A percentile compares a stretch with the other conserved stretches of the same genome.
Evolutionary conservation across 2,797 vertebrate genomes (phyloP).

Genomic region (Phalanger gymnotis): DNA sequence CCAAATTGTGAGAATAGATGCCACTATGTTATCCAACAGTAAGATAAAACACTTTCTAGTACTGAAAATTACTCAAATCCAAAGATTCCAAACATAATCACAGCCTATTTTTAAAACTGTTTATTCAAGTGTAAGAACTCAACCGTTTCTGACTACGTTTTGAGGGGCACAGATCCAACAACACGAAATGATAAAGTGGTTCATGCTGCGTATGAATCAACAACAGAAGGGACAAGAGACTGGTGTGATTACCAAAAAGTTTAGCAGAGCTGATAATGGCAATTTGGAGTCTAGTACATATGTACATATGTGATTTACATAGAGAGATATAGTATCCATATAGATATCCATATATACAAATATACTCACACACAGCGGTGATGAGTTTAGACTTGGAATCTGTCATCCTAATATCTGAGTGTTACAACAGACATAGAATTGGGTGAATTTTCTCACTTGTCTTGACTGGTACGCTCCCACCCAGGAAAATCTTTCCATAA

Average conservation of each 20-base stretch:
- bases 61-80: slow-evolving; percentile 18
- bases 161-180: slow-evolving; percentile 31
- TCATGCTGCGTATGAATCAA: slow-evolving; percentile 15
- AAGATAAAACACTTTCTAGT: slow-evolving; percentile 15
- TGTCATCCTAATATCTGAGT: not conserved
- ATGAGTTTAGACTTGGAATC: not conserved
- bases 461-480: not conserved
- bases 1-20: not conserved
- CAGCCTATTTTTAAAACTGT: slow-evolving; percentile 21
- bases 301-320: not conserved
- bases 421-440: not conserved
- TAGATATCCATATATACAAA: not conserved
- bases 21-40: slow-evolving; percentile 20
- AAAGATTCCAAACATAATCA: slow-evolving; percentile 40
- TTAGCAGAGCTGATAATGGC: not conserved
- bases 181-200: slow-evolving; percentile 30
- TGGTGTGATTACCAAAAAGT: not conserved
- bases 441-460: not conserved
- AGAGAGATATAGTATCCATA: no score
- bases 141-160: not conserved
- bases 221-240: not conserved
- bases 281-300: not conserved
- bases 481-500: not conserved
- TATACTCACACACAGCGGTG: not conserved
- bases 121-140: slow-evolving; percentile 13